These are phyloP conservation scores for Drosophila bipectinata DNA, from an alignment of 1,140 invertebrate species.

Conservation along the genomic window DNA sequence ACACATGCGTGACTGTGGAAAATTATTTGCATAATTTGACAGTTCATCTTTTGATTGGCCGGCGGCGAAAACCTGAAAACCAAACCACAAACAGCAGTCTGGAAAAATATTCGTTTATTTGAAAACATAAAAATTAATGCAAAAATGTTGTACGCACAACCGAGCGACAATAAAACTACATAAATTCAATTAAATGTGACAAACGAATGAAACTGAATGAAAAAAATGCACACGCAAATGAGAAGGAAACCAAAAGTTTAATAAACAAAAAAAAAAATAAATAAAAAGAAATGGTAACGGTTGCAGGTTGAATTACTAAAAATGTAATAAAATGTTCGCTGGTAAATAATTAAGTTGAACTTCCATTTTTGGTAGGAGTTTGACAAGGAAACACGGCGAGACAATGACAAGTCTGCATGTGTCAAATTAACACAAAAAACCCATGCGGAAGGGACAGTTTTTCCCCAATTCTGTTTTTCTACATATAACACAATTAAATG, in stretches of 20 bases:
- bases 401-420: conserved; percentile 44
- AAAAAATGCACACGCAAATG: conserved; percentile 25
- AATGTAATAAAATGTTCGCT: conserved; percentile 78
- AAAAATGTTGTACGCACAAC: conserved; percentile 67
- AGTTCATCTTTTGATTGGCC: conserved; percentile 69
- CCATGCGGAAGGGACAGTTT: conserved; percentile 8
- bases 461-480: conserved; percentile 1
- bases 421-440: conserved; percentile 45
- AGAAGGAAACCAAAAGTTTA: conserved; percentile 23
- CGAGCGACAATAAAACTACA: conserved; percentile 73
- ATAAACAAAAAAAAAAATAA: conserved; percentile 22
- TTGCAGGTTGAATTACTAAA: conserved; percentile 70
- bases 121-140: conserved; percentile 81
- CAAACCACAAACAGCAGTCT: conserved; percentile 62
- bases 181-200: conserved; percentile 83
- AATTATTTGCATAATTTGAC: conserved; percentile 83
- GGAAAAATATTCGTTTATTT: conserved; percentile 43
- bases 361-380: conserved; percentile 31
- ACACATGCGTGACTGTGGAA: conserved; percentile 75
- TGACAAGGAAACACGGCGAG: conserved; percentile 49
- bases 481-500: neutral
- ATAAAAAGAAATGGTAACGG: conserved; percentile 35
- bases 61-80: conserved; percentile 9
- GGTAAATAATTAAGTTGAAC: conserved; percentile 70
- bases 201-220: conserved; percentile 53